Percentiles rank a stretch among this genome's conserved stretches.
phyloP scores from a whole-genome alignment of 2,113 vertebrate genomes.

The Engystomops pustulosus region DNA sequence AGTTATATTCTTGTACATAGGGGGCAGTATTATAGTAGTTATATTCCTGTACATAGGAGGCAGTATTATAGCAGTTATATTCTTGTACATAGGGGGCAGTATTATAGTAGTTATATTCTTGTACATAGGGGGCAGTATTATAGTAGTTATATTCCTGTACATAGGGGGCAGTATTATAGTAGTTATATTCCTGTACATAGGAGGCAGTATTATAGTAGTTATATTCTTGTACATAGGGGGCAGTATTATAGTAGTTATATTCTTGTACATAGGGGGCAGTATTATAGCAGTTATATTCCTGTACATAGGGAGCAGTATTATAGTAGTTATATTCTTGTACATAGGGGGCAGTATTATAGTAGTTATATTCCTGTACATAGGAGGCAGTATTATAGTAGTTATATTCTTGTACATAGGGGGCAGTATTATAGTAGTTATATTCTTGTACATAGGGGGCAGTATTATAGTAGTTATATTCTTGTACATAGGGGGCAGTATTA shows the following conservation, averaged over 20 bases:
- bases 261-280: constrained; percentile 4
- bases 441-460: not conserved
- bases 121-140: not conserved
- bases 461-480: constrained; percentile 14
- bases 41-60: not conserved
- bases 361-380: constrained; percentile 4
- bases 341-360: constrained; percentile 1
- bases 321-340: constrained; percentile 1
- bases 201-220: constrained; percentile 1
- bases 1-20: not conserved
- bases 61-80: constrained; percentile 1
- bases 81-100: not conserved
- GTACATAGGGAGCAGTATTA: constrained; percentile 7
- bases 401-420: constrained; percentile 3
- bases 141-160: not conserved
- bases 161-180: not conserved
- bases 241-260: constrained; percentile 10
- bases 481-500: not conserved
- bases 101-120: constrained; percentile 11
- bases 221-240: not conserved
- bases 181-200: not conserved
- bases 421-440: not conserved
- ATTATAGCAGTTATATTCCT: constrained; percentile 10
- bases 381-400: constrained; percentile 12
- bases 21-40: not conserved